Percentiles rank a stretch among this genome's conserved stretches.
Evolutionary conservation across 2,888 invertebrate species (phyloP).

Genomic region (Machimus rusticus): DNA sequence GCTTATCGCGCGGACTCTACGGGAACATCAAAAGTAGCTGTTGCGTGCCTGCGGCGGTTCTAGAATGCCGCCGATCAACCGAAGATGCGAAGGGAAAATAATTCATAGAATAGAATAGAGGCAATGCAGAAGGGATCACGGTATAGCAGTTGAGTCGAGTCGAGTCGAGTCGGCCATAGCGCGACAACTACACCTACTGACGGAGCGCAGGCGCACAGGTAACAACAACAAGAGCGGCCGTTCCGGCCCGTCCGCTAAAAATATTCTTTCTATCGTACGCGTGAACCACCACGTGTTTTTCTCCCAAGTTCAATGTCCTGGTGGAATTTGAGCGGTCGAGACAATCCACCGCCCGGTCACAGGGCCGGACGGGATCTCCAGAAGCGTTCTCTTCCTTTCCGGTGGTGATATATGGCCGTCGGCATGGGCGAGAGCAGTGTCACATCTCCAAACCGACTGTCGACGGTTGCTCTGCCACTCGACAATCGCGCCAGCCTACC

Average conservation of each 20-base stretch:
- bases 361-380: neutral
- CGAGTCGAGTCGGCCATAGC: neutral
- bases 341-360: neutral
- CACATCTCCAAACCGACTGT: neutral
- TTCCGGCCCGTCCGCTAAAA: neutral
- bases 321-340: conserved; percentile 25
- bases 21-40: neutral
- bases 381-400: neutral
- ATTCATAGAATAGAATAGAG: neutral
- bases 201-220: neutral
- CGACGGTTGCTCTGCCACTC: neutral
- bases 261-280: neutral
- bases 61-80: neutral
- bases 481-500: neutral
- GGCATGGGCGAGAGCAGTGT: neutral
- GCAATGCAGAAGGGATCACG: neutral
- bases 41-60: neutral
- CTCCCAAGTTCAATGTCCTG: conserved; percentile 25
- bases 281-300: conserved; percentile 27
- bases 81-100: neutral
- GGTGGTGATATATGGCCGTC: conserved; percentile 14
- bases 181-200: neutral
- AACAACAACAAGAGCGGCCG: neutral
- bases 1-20: neutral
- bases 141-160: neutral